Evolutionary conservation across 2,797 vertebrate species (phyloP).

Genomic region (Rhinatrema bivittatum): DNA sequence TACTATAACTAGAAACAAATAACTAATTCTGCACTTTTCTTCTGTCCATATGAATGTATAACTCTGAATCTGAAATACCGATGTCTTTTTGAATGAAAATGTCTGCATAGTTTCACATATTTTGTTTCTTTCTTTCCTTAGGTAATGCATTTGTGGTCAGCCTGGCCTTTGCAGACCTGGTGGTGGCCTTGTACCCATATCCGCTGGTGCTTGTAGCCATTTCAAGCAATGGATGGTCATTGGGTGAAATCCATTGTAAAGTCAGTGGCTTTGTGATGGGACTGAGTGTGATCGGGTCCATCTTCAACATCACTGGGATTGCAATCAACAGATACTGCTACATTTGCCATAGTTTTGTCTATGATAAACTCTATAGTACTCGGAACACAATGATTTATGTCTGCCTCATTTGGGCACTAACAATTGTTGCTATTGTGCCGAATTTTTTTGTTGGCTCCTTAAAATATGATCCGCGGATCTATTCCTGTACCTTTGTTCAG

Average conservation of each 20-base stretch:
- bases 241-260: slow-evolving; percentile 74
- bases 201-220: slow-evolving; percentile 73
- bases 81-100: no score
- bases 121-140: slow-evolving; percentile 35
- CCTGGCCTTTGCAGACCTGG: slow-evolving; percentile 74
- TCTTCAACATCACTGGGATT: slow-evolving; percentile 82
- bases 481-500: slow-evolving; percentile 79
- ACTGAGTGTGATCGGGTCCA: slow-evolving; percentile 75
- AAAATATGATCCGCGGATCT: slow-evolving; percentile 69
- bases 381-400: slow-evolving; percentile 63
- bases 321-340: slow-evolving; percentile 80
- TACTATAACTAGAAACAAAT: no score
- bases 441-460: slow-evolving; percentile 77
- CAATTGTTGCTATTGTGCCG: slow-evolving; percentile 65
- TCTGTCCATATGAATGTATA: no score
- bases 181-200: slow-evolving; percentile 79
- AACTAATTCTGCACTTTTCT: no score
- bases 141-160: slow-evolving; percentile 82
- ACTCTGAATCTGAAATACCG: no score
- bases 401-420: slow-evolving; percentile 70
- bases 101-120: no score
- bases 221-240: slow-evolving; percentile 71
- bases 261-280: slow-evolving; percentile 80
- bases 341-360: slow-evolving; percentile 72
- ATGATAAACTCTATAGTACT: slow-evolving; percentile 62